phyloP scores from a whole-genome alignment of 1,140 invertebrate species.

The Tetramorium parvispinum region DNA sequence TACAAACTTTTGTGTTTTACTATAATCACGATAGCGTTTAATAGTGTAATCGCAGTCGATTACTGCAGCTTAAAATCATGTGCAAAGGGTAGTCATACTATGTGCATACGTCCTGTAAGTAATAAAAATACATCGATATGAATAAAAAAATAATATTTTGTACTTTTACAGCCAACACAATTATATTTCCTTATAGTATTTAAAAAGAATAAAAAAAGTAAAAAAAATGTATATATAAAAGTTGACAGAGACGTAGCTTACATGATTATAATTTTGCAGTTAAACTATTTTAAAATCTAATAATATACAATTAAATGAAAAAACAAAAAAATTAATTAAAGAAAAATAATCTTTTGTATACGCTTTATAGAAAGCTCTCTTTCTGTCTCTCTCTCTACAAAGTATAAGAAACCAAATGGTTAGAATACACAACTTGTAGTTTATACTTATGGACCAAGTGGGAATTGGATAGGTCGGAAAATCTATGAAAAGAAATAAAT shows the following conservation, averaged over 20 bases:
- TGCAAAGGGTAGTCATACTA: background rate
- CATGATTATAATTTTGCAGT: too few species aligned
- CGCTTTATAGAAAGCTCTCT: too few species aligned
- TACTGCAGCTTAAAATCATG: conserved; percentile 16
- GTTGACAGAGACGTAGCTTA: too few species aligned
- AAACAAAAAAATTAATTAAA: too few species aligned
- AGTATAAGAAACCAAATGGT: conserved; percentile 38
- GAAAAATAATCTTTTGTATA: too few species aligned
- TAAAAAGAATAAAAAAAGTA: too few species aligned
- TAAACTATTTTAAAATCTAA: too few species aligned
- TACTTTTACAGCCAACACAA: too few species aligned
- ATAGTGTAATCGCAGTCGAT: background rate
- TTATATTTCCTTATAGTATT: too few species aligned
- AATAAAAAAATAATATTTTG: too few species aligned
- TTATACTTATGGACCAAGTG: conserved; percentile 85
- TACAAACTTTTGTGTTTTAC: background rate
- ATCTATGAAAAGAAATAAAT: conserved; percentile 60
- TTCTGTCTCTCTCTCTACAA: background rate
- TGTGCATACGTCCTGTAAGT: background rate
- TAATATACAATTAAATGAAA: too few species aligned
- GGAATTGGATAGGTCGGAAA: conserved; percentile 71
- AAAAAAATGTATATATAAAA: too few species aligned
- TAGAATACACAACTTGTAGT: conserved; percentile 65
- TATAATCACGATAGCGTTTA: background rate
- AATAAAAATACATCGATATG: background rate